phyloP scores from a whole-genome alignment of 2,888 invertebrate species.

The Pammene aurita region DNA sequence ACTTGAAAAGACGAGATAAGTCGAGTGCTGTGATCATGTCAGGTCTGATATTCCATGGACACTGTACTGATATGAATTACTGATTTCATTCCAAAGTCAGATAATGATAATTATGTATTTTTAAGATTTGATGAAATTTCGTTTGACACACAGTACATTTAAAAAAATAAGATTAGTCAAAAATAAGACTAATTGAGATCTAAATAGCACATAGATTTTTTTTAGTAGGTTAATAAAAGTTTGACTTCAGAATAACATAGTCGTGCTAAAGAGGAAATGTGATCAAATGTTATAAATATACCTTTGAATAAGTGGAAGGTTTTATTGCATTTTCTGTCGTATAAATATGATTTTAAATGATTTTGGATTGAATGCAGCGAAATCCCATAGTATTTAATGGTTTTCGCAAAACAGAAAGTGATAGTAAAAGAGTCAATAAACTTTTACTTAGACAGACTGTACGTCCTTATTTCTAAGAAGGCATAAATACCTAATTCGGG shows the following conservation, averaged over 20 bases:
- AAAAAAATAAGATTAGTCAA: neutral
- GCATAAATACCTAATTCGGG: neutral
- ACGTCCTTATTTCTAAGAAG: neutral
- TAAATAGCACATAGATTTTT: neutral
- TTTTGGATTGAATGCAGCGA: no score
- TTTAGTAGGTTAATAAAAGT: neutral
- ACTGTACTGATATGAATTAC: neutral
- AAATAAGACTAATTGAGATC: slow-evolving; percentile 5
- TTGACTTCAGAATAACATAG: neutral
- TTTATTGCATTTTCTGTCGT: neutral
- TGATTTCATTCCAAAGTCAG: no score
- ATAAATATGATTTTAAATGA: no score
- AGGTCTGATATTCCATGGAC: slow-evolving; percentile 44
- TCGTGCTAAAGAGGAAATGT: neutral
- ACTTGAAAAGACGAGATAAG: slow-evolving; percentile 1
- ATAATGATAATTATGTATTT: no score
- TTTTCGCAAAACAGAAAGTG: no score
- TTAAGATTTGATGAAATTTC: no score
- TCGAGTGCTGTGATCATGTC: slow-evolving; percentile 16
- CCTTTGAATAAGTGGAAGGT: neutral
- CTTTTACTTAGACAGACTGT: no score
- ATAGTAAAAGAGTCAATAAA: no score
- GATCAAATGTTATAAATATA: slow-evolving; percentile 12
- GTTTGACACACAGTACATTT: slow-evolving; percentile 15
- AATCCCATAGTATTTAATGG: no score